Evolutionary conservation across 2,797 vertebrate genomes (phyloP).

Genomic region (Enteromius fasciolatus): DNA sequence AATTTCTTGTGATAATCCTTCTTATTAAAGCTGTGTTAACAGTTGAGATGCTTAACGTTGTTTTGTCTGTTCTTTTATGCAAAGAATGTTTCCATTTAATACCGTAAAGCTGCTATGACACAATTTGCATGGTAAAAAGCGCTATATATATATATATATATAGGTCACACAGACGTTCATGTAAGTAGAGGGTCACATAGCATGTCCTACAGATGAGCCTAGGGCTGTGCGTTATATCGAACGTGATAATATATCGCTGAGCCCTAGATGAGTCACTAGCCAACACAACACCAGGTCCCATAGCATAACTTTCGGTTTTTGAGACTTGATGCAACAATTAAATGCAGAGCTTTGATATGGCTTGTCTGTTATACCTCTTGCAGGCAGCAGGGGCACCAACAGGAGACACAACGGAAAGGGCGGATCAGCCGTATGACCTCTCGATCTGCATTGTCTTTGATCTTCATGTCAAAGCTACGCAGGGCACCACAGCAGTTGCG

Average conservation of each 20-base stretch:
- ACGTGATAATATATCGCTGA: too few species aligned
- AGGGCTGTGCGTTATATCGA: too few species aligned
- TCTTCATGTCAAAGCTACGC: conserved; percentile 86
- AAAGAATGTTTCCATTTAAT: not conserved
- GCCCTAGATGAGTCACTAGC: not conserved
- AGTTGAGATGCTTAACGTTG: not conserved
- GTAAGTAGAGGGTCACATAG: not conserved
- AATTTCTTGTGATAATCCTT: not conserved
- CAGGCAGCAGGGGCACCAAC: conserved; percentile 88
- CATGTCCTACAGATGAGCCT: not conserved
- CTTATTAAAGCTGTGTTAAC: not conserved
- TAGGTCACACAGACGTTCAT: not conserved
- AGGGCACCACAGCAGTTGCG: conserved; percentile 88
- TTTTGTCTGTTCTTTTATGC: not conserved
- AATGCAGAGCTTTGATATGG: not conserved
- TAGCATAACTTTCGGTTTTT: not conserved
- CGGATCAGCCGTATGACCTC: conserved; percentile 87
- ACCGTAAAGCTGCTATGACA: too few species aligned
- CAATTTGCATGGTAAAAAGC: too few species aligned
- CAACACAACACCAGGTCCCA: not conserved
- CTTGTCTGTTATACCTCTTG: conserved; percentile 80
- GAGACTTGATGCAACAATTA: not conserved
- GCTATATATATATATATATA: not conserved
- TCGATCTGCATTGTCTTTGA: conserved; percentile 81
- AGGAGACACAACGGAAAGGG: conserved; percentile 84